Evolutionary conservation across 2,888 invertebrate genomes (phyloP).

Genomic region (Augiades crinisus): DNA sequence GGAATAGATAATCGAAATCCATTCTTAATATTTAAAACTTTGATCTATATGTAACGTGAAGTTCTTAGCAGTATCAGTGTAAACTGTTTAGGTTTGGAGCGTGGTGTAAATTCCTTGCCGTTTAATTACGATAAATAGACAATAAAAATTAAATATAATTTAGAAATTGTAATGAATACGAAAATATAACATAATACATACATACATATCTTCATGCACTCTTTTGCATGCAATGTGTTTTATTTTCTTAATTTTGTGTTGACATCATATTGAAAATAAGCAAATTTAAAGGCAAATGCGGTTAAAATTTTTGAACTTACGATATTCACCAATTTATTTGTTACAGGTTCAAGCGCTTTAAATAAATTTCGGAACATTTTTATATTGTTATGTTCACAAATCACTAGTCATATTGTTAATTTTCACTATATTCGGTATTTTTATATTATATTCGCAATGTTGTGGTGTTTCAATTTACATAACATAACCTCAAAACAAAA

Average conservation of each 20-base stretch:
- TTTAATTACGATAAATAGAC: too few relatives aligned
- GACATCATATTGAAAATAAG: too few relatives aligned
- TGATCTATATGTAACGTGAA: too few relatives aligned
- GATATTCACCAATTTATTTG: slow-evolving; percentile 53
- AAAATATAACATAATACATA: background rate
- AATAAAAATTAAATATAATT: too few relatives aligned
- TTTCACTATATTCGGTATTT: background rate
- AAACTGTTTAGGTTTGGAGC: too few relatives aligned
- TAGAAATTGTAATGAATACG: too few relatives aligned
- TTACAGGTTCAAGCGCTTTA: slow-evolving; percentile 55
- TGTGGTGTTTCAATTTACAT: slow-evolving; percentile 3
- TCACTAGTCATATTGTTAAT: background rate
- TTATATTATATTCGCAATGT: background rate
- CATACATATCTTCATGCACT: too few relatives aligned
- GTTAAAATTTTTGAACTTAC: background rate
- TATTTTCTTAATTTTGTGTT: background rate
- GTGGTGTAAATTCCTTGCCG: too few relatives aligned
- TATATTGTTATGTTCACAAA: background rate
- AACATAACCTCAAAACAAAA: slow-evolving; percentile 10
- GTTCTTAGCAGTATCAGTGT: too few relatives aligned
- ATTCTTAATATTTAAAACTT: too few relatives aligned
- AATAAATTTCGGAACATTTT: slow-evolving; percentile 67
- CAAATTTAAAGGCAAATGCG: too few relatives aligned
- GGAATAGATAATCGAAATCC: background rate
- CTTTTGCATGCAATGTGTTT: background rate